phyloP scores from a whole-genome alignment of 2,113 vertebrate species.

The Pedetes capensis region DNA sequence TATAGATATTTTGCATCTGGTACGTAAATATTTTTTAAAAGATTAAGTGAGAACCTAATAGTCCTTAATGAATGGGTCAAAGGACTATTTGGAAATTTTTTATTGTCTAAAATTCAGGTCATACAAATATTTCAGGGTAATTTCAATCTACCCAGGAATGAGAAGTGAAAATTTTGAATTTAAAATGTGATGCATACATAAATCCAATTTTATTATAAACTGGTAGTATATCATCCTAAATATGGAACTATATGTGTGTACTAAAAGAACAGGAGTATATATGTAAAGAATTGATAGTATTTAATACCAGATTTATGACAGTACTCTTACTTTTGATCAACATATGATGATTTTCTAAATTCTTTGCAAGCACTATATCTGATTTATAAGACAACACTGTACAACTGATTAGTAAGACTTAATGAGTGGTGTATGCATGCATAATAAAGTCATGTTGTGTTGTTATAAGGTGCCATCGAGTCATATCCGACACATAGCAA shows the following conservation, averaged over 20 bases:
- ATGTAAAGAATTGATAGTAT: neutral
- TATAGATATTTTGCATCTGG: neutral
- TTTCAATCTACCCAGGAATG: slow-evolving; percentile 6
- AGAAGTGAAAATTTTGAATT: slow-evolving; percentile 26
- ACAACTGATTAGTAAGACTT: neutral
- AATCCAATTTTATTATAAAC: slow-evolving; percentile 28
- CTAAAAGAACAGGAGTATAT: slow-evolving; percentile 5
- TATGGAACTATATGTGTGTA: neutral
- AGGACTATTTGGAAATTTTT: neutral
- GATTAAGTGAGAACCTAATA: slow-evolving; percentile 1
- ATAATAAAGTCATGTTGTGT: too few relatives aligned
- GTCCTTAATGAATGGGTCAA: neutral
- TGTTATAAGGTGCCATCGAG: too few relatives aligned
- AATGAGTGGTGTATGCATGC: neutral
- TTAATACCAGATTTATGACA: neutral
- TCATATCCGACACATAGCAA: too few relatives aligned
- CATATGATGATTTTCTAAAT: neutral
- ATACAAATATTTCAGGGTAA: neutral
- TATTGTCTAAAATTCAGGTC: slow-evolving; percentile 11
- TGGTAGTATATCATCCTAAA: neutral
- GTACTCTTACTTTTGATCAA: neutral
- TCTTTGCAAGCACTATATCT: neutral
- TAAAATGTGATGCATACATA: neutral
- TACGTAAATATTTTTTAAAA: neutral
- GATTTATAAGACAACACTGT: neutral